Evolutionary conservation across 2,888 invertebrate genomes (phyloP), one percentile per base, ranked within the genome.

Genomic region (Dynastes grantii): DNA sequence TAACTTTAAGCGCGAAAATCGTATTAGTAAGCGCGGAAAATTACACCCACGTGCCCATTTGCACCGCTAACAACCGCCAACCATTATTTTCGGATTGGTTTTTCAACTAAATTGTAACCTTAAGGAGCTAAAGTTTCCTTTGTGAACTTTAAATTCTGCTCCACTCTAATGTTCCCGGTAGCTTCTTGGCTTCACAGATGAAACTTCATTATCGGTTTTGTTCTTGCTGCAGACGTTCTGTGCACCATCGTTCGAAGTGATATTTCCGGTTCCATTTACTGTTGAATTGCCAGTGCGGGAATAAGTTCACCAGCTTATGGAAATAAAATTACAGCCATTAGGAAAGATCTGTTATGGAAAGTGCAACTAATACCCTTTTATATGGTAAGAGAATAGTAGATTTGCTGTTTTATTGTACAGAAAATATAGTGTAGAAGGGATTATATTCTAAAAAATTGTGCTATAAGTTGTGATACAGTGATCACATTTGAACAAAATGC

Each of bases 141-240:
- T 37, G 16, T 32, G 40, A 65, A 65, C 40, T 65, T 65, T 65
- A 16, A 40, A 40, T 65, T 65, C 65, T 9, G 40, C 40, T 37
- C n/a, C 40, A 40, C 16, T 40, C n/a, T 65, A 65, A n/a, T 16
- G 55, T 6, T 55, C 22, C 40, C 13, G 3, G 37, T 65, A 40
- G 40, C 22, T 16, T 3, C 40, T 65, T 40, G 45, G 45, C 32
- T 65, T 16, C 16, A 16, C 40, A 65, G 16, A 16, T 13, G 40
- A 65, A 40, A 37, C 40, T 40, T 65, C 40, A 16, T n/a, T 40
- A 40, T 40, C 65, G 37, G 40, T 40, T 65, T 27, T 65, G 40
- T 16, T 40, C 65, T 65, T 16, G 4, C 37, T 40, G 65, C 37
- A 40, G 45, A 45, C 45, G 65, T 40, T 13, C 16, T 40, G 13